Percentiles rank a stretch among this genome's conserved stretches.
Conservation (phyloP, 2,888 invertebrate species). For the Leistus spinibarbis region DNA sequence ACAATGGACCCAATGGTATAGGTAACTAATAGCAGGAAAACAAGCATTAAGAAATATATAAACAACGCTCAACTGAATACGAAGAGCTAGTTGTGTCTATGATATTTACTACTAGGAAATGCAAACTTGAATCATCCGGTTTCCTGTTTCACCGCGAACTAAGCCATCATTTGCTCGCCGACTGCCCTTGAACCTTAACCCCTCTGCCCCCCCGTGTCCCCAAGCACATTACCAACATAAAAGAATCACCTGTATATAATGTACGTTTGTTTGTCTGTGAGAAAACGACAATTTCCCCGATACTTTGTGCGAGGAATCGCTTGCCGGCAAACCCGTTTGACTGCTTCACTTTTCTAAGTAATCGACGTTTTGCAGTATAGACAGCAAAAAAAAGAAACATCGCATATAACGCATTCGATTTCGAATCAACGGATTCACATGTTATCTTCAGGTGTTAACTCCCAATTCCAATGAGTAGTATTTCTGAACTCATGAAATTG, state of each 20-base stretch:
- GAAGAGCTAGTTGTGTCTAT: not conserved
- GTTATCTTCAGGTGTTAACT: too few relatives aligned
- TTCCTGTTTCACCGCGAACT: not conserved
- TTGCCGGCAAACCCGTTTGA: not conserved
- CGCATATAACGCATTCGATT: not conserved
- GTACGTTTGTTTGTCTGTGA: not conserved
- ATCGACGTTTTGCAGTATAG: not conserved
- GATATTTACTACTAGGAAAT: not conserved
- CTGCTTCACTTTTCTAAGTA: constrained; percentile 6
- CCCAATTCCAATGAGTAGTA: too few relatives aligned
- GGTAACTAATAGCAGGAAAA: not conserved
- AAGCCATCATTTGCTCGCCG: not conserved
- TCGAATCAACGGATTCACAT: not conserved
- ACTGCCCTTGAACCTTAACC: not conserved
- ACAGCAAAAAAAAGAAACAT: not conserved
- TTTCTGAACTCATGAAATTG: too few relatives aligned
- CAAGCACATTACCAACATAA: not conserved
- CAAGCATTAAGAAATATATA: not conserved
- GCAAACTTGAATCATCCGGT: constrained; percentile 1
- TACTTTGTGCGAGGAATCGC: not conserved
- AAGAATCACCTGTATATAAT: not conserved
- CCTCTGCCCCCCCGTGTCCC: too few relatives aligned
- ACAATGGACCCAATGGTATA: not conserved
- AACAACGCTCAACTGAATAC: not conserved
- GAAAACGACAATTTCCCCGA: not conserved